Conservation (phyloP, 1,140 invertebrate species). For the Ips nitidus region DNA sequence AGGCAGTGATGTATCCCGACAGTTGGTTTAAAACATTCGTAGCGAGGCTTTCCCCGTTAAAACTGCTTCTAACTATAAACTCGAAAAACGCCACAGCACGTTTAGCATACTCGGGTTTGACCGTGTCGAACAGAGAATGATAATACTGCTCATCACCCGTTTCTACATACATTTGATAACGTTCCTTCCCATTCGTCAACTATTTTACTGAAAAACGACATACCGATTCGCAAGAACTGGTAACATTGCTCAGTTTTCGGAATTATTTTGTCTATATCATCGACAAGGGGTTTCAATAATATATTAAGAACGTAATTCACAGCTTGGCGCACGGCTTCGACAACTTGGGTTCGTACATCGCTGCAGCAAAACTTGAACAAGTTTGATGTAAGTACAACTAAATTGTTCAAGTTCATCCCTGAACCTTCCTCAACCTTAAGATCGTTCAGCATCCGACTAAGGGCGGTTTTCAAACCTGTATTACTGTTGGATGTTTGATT, state of each 20-base stretch:
- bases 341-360: constrained; percentile 2
- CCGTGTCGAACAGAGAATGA: constrained; percentile 16
- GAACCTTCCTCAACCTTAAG: not conserved
- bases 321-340: constrained; percentile 6
- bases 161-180: constrained; percentile 27
- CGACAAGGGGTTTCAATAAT: not conserved
- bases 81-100: constrained; percentile 31
- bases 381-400: not conserved
- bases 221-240: constrained; percentile 25
- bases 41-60: constrained; percentile 12
- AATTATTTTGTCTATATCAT: constrained; percentile 22
- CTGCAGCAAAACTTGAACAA: constrained; percentile 6
- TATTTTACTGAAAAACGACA: constrained; percentile 29
- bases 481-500: constrained; percentile 15
- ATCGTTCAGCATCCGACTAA: constrained; percentile 1
- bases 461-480: constrained; percentile 4
- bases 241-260: constrained; percentile 18
- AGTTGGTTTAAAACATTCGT: constrained; percentile 14
- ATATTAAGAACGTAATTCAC: not conserved
- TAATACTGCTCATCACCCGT: constrained; percentile 26
- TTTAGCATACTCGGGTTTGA: constrained; percentile 19
- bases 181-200: constrained; percentile 20
- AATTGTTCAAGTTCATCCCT: not conserved
- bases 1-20: constrained; percentile 9
- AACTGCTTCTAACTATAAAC: constrained; percentile 23